These are phyloP conservation scores for Lasioglossum lativentre DNA, from an alignment of 2,888 invertebrate genomes.

Conservation along the genomic window DNA sequence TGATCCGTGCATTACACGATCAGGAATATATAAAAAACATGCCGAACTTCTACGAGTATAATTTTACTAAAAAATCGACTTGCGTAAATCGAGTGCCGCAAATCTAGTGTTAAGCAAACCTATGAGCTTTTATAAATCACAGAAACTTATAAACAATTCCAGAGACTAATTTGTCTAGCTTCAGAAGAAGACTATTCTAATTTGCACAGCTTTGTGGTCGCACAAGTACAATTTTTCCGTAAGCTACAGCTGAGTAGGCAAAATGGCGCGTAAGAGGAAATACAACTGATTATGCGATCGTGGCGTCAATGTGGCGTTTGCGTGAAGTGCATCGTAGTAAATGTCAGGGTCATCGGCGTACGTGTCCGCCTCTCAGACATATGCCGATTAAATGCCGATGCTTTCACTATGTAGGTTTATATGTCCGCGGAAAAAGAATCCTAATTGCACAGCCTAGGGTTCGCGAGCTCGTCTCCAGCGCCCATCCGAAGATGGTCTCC, in stretches of 20 bases:
- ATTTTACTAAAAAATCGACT: not conserved
- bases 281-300: not conserved
- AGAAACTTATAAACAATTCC: too few relatives aligned
- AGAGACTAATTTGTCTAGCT: not conserved
- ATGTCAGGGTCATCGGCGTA: slow-evolving; percentile 76
- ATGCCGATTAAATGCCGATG: slow-evolving; percentile 73
- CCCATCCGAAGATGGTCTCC: not conserved
- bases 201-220: not conserved
- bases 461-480: not conserved
- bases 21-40: not conserved
- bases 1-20: not conserved
- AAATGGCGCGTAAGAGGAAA: not conserved
- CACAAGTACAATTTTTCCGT: not conserved
- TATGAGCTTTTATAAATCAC: too few relatives aligned
- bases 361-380: slow-evolving; percentile 63
- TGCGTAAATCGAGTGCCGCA: too few relatives aligned
- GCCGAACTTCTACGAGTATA: not conserved
- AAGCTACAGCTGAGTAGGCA: not conserved
- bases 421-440: not conserved
- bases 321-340: slow-evolving; percentile 76
- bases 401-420: slow-evolving; percentile 45
- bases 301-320: slow-evolving; percentile 55
- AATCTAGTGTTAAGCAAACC: too few relatives aligned
- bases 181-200: not conserved
- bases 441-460: slow-evolving; percentile 7